A percentile compares a stretch with the other conserved stretches of the same genome.
These are phyloP conservation scores for Azorinus chamasolen DNA, from an alignment of 2,888 invertebrate genomes.

Conservation along the genomic window DNA sequence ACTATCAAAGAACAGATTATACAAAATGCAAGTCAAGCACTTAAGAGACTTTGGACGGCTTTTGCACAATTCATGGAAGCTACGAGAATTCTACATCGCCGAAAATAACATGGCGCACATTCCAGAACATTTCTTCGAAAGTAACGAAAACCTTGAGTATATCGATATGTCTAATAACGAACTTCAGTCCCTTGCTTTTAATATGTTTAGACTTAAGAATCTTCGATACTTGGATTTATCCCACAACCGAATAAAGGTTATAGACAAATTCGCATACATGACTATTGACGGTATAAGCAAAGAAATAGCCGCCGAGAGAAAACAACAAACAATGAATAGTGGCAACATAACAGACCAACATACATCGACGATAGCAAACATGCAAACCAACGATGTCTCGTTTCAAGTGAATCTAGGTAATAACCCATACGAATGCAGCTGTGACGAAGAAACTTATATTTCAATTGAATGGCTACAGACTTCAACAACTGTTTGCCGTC, in stretches of 20 bases:
- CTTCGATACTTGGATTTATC: slow-evolving; percentile 12
- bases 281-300: neutral
- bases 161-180: slow-evolving; percentile 14
- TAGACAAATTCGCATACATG: neutral
- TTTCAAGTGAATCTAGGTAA: neutral
- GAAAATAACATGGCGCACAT: slow-evolving; percentile 7
- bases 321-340: too few species aligned
- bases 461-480: slow-evolving; percentile 12
- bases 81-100: slow-evolving; percentile 6
- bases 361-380: too few species aligned
- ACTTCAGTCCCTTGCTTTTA: slow-evolving; percentile 3
- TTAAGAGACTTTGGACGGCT: slow-evolving; percentile 4
- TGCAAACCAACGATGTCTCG: neutral
- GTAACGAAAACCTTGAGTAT: slow-evolving; percentile 2
- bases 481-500: neutral
- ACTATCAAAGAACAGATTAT: slow-evolving; percentile 9
- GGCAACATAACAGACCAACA: too few species aligned
- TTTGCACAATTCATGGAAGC: neutral
- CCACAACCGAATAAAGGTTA: slow-evolving; percentile 1
- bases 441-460: neutral
- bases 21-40: slow-evolving; percentile 2
- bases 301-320: too few species aligned
- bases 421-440: slow-evolving; percentile 15
- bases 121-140: slow-evolving; percentile 9
- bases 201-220: slow-evolving; percentile 5